Percentiles rank a stretch among this genome's conserved stretches.
phyloP scores from a whole-genome alignment of 2,888 invertebrate species.

The Charanyca ferruginea region DNA sequence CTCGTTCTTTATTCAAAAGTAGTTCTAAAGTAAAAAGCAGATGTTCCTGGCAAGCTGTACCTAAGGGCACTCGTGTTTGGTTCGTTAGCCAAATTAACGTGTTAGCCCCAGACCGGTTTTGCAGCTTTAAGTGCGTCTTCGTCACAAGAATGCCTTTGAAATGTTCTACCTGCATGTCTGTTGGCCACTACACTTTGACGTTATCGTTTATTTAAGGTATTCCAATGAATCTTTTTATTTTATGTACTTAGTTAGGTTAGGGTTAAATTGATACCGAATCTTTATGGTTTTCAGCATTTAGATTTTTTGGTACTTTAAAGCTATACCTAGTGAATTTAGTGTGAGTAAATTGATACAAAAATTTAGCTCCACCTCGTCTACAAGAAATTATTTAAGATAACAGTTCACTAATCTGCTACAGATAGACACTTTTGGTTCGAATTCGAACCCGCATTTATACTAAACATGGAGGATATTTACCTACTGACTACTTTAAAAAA shows the following conservation, averaged over 20 bases:
- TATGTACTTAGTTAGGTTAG: neutral
- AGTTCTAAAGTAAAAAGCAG: slow-evolving; percentile 78
- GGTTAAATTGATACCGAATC: neutral
- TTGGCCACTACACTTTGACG: slow-evolving; percentile 49
- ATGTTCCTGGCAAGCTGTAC: slow-evolving; percentile 68
- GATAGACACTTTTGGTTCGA: neutral
- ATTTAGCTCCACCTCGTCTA: no score
- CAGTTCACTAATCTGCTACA: neutral
- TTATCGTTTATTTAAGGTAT: slow-evolving; percentile 42
- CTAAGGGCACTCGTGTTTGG: slow-evolving; percentile 80
- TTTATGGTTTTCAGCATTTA: slow-evolving; percentile 12
- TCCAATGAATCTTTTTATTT: slow-evolving; percentile 22
- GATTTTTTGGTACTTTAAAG: neutral
- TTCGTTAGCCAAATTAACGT: slow-evolving; percentile 88
- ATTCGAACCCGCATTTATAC: neutral
- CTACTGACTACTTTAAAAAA: neutral
- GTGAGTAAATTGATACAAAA: no score
- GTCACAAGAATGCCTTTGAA: slow-evolving; percentile 71
- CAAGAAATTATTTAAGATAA: neutral
- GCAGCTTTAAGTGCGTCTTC: slow-evolving; percentile 69
- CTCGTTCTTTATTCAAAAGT: slow-evolving; percentile 69
- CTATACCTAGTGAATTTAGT: neutral
- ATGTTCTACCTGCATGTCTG: slow-evolving; percentile 58
- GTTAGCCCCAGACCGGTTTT: slow-evolving; percentile 74
- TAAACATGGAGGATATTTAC: neutral